A percentile compares a stretch with the other conserved stretches of the same genome.
Evolutionary conservation across 2,113 vertebrate species (phyloP).

Genomic region (Corvus hawaiiensis): DNA sequence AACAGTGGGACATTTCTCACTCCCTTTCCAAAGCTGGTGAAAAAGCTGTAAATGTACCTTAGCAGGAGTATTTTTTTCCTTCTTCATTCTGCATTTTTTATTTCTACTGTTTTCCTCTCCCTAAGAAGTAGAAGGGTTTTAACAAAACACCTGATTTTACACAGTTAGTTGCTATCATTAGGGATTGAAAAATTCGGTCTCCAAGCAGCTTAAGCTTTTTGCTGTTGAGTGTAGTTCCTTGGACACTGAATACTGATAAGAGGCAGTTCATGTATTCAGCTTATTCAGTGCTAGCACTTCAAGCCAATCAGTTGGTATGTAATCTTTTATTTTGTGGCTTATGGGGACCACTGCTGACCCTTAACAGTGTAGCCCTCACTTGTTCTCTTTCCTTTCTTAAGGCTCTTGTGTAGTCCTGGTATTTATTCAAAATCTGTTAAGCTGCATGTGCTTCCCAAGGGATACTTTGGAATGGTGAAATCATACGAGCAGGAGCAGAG

Average conservation of each 20-base stretch:
- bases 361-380: neutral
- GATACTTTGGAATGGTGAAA: neutral
- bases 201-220: constrained; percentile 38
- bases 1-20: neutral
- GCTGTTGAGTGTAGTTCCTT: constrained; percentile 30
- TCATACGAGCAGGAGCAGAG: neutral
- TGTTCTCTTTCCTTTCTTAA: neutral
- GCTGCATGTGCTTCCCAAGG: neutral
- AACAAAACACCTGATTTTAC: neutral
- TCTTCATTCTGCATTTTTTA: neutral
- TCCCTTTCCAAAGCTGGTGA: neutral
- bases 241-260: neutral
- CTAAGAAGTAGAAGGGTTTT: neutral
- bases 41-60: neutral
- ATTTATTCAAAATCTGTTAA: neutral
- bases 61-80: neutral
- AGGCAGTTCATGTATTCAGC: neutral
- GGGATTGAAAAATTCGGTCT: constrained; percentile 15
- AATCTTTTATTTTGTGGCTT: constrained; percentile 50
- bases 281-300: constrained; percentile 6
- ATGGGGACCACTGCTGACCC: neutral
- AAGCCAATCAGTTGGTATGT: constrained; percentile 24
- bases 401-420: neutral
- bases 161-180: neutral
- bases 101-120: neutral